phyloP scores from a whole-genome alignment of 2,797 vertebrate species.

The Arnoldichthys spilopterus region DNA sequence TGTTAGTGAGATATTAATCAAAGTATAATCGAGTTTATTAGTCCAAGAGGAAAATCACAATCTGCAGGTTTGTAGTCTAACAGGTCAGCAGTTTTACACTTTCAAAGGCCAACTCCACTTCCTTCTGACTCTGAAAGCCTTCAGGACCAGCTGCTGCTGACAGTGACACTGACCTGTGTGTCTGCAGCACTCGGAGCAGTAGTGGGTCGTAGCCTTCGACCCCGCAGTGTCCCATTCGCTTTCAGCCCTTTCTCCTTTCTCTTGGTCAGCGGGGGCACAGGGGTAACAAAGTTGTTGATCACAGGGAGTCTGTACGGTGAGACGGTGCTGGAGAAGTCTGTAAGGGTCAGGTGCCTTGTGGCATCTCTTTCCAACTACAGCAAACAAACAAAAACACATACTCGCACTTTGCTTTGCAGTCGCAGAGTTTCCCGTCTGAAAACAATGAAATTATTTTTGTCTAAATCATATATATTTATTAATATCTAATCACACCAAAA shows the following conservation, averaged over 20 bases:
- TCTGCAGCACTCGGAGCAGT: slow-evolving; percentile 74
- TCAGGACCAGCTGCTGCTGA: not conserved
- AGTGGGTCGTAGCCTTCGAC: slow-evolving; percentile 77
- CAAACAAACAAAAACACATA: not conserved
- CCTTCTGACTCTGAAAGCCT: not conserved
- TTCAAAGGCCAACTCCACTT: not conserved
- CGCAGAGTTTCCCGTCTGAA: too few species aligned
- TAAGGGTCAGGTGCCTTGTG: slow-evolving; percentile 62
- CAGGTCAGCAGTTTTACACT: too few species aligned
- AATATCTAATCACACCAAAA: too few species aligned
- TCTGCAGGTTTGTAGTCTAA: too few species aligned
- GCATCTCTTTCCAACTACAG: slow-evolving; percentile 72
- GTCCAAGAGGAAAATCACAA: too few species aligned
- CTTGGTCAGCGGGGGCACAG: slow-evolving; percentile 80
- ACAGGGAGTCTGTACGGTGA: slow-evolving; percentile 84
- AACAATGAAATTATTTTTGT: too few species aligned
- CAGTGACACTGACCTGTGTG: slow-evolving; percentile 67
- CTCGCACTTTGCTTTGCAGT: too few species aligned
- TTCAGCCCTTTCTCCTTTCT: slow-evolving; percentile 68
- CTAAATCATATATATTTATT: too few species aligned
- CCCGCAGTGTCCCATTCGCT: slow-evolving; percentile 66
- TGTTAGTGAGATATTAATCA: too few species aligned
- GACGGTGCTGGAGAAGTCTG: slow-evolving; percentile 65
- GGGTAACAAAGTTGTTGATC: slow-evolving; percentile 77
- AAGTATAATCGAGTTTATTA: too few species aligned